phyloP scores from a whole-genome alignment of 2,888 invertebrate genomes.

The Pherbina coryleti region DNA sequence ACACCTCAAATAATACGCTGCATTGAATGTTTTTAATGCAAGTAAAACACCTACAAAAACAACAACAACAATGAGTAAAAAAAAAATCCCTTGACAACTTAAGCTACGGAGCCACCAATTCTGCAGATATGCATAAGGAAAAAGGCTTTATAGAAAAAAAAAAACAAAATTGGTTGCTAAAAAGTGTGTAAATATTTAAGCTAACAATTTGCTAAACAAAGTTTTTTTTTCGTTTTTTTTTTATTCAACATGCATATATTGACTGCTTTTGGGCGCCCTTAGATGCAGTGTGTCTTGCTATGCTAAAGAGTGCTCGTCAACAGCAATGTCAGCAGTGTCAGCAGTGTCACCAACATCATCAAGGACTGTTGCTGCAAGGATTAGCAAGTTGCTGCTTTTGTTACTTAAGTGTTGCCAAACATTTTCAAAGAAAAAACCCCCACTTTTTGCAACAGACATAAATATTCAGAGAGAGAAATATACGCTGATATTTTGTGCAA shows the following conservation, averaged over 20 bases:
- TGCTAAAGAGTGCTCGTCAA: background rate
- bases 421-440: slow-evolving; percentile 14
- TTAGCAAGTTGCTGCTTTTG: background rate
- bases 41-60: no score
- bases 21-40: no score
- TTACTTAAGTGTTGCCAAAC: slow-evolving; percentile 2
- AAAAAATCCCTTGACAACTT: no score
- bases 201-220: slow-evolving; percentile 18
- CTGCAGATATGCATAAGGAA: no score
- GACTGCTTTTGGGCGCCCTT: no score
- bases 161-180: background rate
- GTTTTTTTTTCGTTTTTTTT: background rate
- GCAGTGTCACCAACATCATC: background rate
- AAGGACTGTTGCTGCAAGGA: background rate
- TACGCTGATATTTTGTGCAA: background rate
- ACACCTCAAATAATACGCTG: no score
- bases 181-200: slow-evolving; percentile 29
- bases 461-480: no score
- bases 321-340: background rate
- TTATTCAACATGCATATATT: no score
- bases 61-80: no score
- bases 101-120: no score
- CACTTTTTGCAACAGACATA: background rate
- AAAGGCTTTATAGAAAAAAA: background rate
- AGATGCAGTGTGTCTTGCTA: no score